Base-by-base conservation (phyloP, 2,888 invertebrate genomes). In the Caenorhabditis afra region DNA sequence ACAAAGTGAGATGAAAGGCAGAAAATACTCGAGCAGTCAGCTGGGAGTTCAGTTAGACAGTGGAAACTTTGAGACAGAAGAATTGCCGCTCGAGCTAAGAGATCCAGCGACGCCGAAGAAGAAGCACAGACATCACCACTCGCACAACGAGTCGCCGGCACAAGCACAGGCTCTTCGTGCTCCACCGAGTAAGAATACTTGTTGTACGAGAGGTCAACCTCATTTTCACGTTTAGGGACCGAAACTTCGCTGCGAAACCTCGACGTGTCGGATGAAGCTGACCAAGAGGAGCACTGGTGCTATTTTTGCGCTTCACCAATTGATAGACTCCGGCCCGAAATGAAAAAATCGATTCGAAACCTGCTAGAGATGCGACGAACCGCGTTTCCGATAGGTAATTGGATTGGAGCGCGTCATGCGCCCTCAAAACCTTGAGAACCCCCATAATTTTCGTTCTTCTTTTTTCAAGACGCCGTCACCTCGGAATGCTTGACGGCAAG, bases 281-380 rank as follows among this genome's bases (percentile, higher is more conserved):
- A 66, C 7, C 44, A 74, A 1, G 75, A 79, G 1, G 68, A 81
- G 3, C 50, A 84, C 50, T 87, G 86, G 86, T 87, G 87, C 52
- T 87, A 85, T 49, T 70, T 79, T 52, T 87, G 87, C 68, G 84
- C 83, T 1, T 77, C 79, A 14, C 86, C 87, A 1, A 76, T 87
- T 35, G 66, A 71, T 47, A 57, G 82, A 44, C 45, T 87, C 4
- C 67, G 77, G 11, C 65, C 83, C 3, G 84, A 85, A 12, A 83
- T 86, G 81, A 76, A 83, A 61, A 79, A 71, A 55, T 82, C 84
- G 1, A 78, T 88, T 35, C 68, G 79, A 52, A 86, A 84, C 52
- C 82, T 88, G 29, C 73, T 88, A 16, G 85, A 88, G 44, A 78
- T 88, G 67, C 58, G 88, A 65, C 67, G 88, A 53, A 84, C 86